phyloP scores from a whole-genome alignment of 2,797 vertebrate genomes.

The Presbytis comata region DNA sequence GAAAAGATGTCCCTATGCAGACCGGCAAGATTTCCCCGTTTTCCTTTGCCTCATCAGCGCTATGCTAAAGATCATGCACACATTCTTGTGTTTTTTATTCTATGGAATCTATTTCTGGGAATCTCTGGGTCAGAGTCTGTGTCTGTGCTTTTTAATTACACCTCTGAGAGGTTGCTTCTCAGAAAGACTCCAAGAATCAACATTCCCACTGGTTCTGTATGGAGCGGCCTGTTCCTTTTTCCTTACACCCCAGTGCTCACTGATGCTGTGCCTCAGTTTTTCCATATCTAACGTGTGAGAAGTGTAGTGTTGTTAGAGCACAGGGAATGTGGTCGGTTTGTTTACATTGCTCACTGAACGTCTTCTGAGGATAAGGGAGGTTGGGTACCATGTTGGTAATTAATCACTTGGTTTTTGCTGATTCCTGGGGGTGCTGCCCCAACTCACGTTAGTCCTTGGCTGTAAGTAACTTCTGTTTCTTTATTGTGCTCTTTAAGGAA shows the following conservation, averaged over 20 bases:
- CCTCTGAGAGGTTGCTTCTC: not conserved
- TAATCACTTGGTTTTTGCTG: too few species aligned
- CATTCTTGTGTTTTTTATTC: not conserved
- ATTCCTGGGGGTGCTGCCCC: not conserved
- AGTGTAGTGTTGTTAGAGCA: not conserved
- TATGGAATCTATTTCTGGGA: not conserved
- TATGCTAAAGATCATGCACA: not conserved
- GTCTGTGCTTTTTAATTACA: not conserved
- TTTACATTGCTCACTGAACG: not conserved
- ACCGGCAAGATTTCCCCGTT: not conserved
- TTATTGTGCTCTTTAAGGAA: not conserved
- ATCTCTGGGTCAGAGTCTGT: not conserved
- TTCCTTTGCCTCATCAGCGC: not conserved
- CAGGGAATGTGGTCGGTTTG: not conserved
- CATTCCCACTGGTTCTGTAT: not conserved
- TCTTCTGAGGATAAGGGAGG: not conserved
- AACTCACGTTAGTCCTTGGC: rapidly evolving
- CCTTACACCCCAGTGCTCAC: not conserved
- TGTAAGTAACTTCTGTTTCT: not conserved
- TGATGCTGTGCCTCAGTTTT: not conserved
- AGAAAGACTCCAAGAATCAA: not conserved
- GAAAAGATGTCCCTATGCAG: not conserved
- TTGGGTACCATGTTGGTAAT: rapidly evolving
- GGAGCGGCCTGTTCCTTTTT: not conserved
- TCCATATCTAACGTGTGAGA: not conserved